Base-by-base conservation (phyloP, 1,140 invertebrate species). In the Muscidifurax raptorellus region DNA sequence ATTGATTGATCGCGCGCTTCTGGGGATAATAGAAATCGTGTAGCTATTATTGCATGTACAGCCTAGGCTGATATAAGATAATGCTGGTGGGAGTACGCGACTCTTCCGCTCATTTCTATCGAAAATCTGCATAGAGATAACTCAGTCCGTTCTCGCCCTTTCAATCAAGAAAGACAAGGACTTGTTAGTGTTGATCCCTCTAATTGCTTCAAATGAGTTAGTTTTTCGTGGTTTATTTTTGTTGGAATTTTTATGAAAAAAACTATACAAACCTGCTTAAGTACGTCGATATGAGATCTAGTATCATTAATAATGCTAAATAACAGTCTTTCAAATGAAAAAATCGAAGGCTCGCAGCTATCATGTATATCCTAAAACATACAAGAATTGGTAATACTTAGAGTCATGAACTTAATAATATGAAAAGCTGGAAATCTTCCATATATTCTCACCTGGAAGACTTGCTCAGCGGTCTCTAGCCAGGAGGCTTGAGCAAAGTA, bases 261-360 rank as follows among this genome's bases (percentile, higher is more conserved):
- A 52, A 80, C 47, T 86, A 52, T 82, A 83, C 85, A 86, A 89
- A 94, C 94, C 90, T 95, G 94, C 86, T 94, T 94, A 40, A 98
- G 92, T 44, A 96, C 94, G 30, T 96, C 95, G 22, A 94, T 90
- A 84, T 95, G 94, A 40, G 95, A 94, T 86, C 95, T 93, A 18
- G 94, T 89, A 91, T 98, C 97, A 69, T 94, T 95, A 15, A 96
- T 95, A 85, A 98, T 95, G 72, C 95, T 95, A 75, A 98, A 95
- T 7, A 99, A 92, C 28, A 99, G 92, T 88, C 96, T 95, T 88
- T 99, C 97, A 83, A 98, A 93, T 0, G 97, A 97, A 91, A 99
- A 98, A 94, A 98, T 96, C 13, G 97, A 96, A 27, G 97, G 97
- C 92, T 99, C 98, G 90, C 96, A 97, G 89, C 96, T 98, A 30